Conservation (phyloP, 2,888 invertebrate genomes). For the Brenthis ino region DNA sequence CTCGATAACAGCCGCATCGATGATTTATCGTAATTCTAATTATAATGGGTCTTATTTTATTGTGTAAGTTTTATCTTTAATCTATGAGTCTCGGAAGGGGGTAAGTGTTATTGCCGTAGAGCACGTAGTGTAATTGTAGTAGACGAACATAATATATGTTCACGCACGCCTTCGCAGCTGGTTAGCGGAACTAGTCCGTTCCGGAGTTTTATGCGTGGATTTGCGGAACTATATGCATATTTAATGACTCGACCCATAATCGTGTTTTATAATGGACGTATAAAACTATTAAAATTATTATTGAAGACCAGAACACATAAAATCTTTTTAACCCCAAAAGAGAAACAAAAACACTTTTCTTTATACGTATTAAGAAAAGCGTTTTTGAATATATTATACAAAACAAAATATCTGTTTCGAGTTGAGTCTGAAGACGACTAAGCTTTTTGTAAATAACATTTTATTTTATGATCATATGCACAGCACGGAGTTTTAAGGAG, state of each 20-base stretch:
- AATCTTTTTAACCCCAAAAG: not conserved
- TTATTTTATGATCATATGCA: conserved; percentile 39
- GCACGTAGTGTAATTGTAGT: conserved; percentile 70
- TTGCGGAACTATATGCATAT: conserved; percentile 3
- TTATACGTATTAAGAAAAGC: not conserved
- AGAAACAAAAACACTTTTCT: not conserved
- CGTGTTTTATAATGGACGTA: not conserved
- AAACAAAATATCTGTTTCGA: conserved; percentile 3
- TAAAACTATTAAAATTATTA: not conserved
- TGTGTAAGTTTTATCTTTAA: conserved; percentile 60
- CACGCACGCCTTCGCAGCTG: conserved; percentile 73
- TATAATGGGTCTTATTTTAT: conserved; percentile 63
- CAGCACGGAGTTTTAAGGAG: conserved; percentile 39
- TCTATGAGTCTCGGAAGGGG: conserved; percentile 48
- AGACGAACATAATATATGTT: conserved; percentile 79
- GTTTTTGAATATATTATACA: not conserved
- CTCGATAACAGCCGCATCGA: conserved; percentile 50
- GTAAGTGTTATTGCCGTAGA: conserved; percentile 64
- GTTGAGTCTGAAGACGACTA: conserved; percentile 12
- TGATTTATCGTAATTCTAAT: conserved; percentile 77
- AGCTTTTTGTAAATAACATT: conserved; percentile 35
- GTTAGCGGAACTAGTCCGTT: conserved; percentile 51
- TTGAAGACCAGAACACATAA: not conserved
- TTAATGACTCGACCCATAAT: conserved; percentile 12
- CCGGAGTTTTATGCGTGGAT: conserved; percentile 54